Evolutionary conservation across 2,113 vertebrate species (phyloP).

Genomic region (Oncorhynchus kisutch): DNA sequence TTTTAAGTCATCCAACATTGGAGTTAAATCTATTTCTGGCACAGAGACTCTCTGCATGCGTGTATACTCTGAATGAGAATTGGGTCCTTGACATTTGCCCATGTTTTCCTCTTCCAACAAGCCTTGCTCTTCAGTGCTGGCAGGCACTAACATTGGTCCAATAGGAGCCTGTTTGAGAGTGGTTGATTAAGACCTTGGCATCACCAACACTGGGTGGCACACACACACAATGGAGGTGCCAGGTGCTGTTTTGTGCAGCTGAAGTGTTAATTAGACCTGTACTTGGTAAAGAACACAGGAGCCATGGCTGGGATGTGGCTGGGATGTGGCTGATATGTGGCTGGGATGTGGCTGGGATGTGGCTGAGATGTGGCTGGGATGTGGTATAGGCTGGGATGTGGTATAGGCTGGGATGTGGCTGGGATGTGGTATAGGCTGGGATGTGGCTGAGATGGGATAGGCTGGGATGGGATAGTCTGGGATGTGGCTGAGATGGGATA

Average conservation of each 20-base stretch:
- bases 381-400: no score
- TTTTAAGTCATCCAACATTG: constrained; percentile 12
- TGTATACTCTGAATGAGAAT: constrained; percentile 15
- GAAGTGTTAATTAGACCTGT: constrained; percentile 52
- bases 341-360: no score
- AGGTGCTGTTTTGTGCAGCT: constrained; percentile 52
- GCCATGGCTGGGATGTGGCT: neutral
- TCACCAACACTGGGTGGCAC: constrained; percentile 44
- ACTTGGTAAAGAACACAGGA: constrained; percentile 37
- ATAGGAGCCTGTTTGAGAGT: constrained; percentile 10
- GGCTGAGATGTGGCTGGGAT: no score
- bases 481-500: no score
- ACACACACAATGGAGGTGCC: constrained; percentile 44
- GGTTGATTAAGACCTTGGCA: constrained; percentile 44
- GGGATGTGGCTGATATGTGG: no score
- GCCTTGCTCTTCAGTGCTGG: constrained; percentile 31
- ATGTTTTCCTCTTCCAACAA: constrained; percentile 29
- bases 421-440: no score
- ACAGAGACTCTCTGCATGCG: constrained; percentile 12
- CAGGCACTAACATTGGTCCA: constrained; percentile 27
- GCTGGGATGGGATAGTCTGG: no score
- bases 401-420: no score
- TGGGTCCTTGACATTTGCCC: constrained; percentile 61
- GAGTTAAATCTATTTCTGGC: constrained; percentile 49
- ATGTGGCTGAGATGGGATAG: no score